Evolutionary conservation across 1,140 invertebrate species (phyloP), one percentile per base, ranked within the genome.

Genomic region (Periplaneta americana): DNA sequence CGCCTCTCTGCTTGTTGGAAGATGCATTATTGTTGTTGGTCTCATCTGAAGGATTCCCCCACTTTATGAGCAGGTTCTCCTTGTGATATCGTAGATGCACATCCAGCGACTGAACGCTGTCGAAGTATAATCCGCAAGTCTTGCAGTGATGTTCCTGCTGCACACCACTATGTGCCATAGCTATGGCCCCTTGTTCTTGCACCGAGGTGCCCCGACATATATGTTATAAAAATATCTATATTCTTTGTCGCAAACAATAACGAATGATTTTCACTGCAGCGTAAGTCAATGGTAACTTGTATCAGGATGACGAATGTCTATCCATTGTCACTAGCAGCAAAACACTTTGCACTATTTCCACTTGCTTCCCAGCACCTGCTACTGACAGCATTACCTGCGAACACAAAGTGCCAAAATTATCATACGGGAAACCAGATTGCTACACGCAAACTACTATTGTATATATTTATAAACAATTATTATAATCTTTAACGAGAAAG

Each of bases 11-110:
- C 86, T 93, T 94, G 78, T 92, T 92, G 80, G 34, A 28, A 81
- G 90, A 88, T 82, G 92, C 91, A 8, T 48, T 80, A 33, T 78
- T 82, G 34, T 83, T 83, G 82, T 78, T 84, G n/a, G 79, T 82
- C 31, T 84, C 83, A 9, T 83, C 83, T 28, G 88, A 87, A 85
- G 93, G 91, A n/a, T 87, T 91, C n/a, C 91, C 91, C 94, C 94
- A 95, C 87, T 94, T 94, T 84, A 90, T 93, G 82, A 95, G 87
- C 80, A 95, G 87, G 84, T 94, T 95, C 84, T 94, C 93, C 85
- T 95, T 94, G 84, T 96, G 94, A 85, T 96, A 95, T 83, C 92
- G 92, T 82, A 95, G 88, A 88, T 96, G 94, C 80, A 95, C 94
- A 84, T 95, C 93, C 76, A 95, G 89, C 74, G 94, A 95, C 83